These are phyloP conservation scores for Prionailurus bengalensis DNA, from an alignment of 2,113 vertebrate genomes.

Conservation along the genomic window DNA sequence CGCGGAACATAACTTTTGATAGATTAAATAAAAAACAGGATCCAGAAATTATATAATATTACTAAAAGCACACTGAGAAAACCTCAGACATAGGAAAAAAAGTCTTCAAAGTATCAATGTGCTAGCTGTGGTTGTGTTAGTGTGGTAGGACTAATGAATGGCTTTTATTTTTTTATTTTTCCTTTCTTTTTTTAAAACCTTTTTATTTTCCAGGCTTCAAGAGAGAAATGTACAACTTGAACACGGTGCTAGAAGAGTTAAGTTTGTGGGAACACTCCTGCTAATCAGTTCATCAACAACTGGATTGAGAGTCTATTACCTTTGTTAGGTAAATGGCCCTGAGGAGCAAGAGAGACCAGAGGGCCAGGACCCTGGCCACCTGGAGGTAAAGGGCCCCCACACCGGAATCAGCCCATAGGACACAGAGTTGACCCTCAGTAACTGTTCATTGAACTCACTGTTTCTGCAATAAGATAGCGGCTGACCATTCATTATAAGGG, in stretches of 20 bases:
- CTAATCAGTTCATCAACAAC: not conserved
- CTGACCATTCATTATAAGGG: not conserved
- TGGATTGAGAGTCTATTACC: not conserved
- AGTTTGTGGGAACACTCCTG: not conserved
- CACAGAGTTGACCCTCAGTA: not conserved
- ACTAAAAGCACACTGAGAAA: not conserved
- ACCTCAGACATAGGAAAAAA: not conserved
- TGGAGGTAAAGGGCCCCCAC: rapidly evolving
- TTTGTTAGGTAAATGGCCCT: not conserved
- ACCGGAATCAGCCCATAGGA: not conserved
- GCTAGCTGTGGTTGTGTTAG: not conserved
- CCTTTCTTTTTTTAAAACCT: not conserved
- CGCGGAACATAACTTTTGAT: not conserved
- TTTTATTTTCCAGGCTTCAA: constrained; percentile 1
- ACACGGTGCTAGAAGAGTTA: not conserved
- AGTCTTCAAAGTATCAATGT: not conserved
- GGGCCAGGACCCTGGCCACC: not conserved
- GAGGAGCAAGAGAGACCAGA: not conserved
- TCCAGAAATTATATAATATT: not conserved
- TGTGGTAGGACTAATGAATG: not conserved
- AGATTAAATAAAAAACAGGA: not conserved
- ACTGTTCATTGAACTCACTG: not conserved
- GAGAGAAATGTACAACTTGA: not conserved
- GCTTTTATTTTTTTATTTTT: not conserved
- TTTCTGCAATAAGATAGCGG: not conserved